phyloP scores from a whole-genome alignment of 2,113 vertebrate genomes.

The Podilymbus podiceps region DNA sequence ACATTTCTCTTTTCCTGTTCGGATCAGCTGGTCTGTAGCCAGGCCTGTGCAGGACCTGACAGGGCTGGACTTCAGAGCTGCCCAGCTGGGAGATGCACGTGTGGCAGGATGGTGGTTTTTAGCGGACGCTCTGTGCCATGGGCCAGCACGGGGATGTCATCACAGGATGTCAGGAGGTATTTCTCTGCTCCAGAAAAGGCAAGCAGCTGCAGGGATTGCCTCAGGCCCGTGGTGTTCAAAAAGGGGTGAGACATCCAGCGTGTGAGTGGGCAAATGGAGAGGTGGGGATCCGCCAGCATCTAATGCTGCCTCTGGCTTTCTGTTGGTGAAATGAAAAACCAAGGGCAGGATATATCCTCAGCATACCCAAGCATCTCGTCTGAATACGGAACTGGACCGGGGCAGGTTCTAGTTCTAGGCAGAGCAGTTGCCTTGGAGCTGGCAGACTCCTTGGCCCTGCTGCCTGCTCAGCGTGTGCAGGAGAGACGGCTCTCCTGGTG shows the following conservation, averaged over 20 bases:
- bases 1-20: background rate
- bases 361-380: background rate
- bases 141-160: background rate
- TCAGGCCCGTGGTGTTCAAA: background rate
- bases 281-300: background rate
- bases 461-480: fast-evolving
- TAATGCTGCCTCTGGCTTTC: background rate
- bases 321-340: background rate
- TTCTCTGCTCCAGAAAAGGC: background rate
- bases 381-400: background rate
- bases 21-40: background rate
- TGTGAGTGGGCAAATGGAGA: background rate
- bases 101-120: background rate
- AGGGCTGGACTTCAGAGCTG: background rate
- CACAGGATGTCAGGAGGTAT: background rate
- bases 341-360: background rate
- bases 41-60: background rate
- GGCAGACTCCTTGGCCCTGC: background rate
- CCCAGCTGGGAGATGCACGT: background rate
- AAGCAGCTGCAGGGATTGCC: background rate
- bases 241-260: background rate
- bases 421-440: background rate
- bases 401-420: background rate
- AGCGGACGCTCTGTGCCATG: background rate
- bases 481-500: background rate